Evolutionary conservation across 2,888 invertebrate species (phyloP).

Genomic region (Pinctada fucata): DNA sequence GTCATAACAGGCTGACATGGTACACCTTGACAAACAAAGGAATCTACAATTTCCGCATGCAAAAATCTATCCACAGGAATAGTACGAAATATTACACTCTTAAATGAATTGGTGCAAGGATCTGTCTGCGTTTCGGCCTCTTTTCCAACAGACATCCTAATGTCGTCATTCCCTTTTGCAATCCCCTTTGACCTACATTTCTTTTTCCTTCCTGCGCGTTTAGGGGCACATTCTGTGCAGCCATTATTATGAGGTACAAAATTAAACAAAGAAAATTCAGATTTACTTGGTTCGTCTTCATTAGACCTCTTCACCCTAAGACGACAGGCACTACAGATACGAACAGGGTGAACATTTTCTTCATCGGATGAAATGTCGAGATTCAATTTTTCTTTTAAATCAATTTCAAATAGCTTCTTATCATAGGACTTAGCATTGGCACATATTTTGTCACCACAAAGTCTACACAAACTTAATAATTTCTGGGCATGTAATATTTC

Average conservation of each 20-base stretch:
- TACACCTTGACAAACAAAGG: conserved; percentile 14
- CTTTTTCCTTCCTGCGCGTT: neutral
- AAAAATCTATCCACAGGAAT: neutral
- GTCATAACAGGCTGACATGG: conserved; percentile 5
- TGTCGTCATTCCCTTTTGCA: neutral
- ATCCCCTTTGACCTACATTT: too few species aligned
- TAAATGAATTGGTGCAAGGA: neutral
- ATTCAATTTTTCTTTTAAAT: neutral
- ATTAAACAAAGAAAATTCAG: neutral
- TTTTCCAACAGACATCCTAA: neutral
- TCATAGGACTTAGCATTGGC: neutral
- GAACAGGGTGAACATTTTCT: neutral
- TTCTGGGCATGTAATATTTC: neutral
- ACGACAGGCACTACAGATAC: neutral
- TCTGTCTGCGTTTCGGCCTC: neutral
- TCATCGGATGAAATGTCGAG: neutral
- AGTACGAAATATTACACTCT: neutral
- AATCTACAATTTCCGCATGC: neutral
- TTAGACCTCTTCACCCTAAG: neutral
- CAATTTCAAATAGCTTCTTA: neutral
- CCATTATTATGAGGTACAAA: neutral
- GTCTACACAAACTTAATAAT: neutral
- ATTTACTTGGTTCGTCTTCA: neutral
- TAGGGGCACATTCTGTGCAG: neutral
- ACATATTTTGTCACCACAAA: neutral